phyloP scores from a whole-genome alignment of 2,888 invertebrate genomes.

The Cinara cedri region DNA sequence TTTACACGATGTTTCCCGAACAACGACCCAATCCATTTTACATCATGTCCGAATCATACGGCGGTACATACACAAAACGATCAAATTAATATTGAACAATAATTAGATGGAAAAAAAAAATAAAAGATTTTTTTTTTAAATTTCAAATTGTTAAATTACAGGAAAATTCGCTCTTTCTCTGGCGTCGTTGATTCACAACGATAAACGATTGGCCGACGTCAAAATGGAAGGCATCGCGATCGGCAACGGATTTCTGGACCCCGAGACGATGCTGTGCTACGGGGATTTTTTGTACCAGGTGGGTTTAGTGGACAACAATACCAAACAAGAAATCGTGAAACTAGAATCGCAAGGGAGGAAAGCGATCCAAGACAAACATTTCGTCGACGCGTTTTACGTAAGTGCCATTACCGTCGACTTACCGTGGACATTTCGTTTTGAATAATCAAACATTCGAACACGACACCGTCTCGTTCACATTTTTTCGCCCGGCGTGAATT shows the following conservation, averaged over 20 bases:
- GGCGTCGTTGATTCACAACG: slow-evolving; percentile 73
- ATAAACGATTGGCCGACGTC: slow-evolving; percentile 53
- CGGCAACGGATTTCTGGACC: slow-evolving; percentile 83
- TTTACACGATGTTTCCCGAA: slow-evolving; percentile 67
- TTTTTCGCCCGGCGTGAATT: too few relatives aligned
- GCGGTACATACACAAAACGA: slow-evolving; percentile 66
- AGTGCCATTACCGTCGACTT: slow-evolving; percentile 24
- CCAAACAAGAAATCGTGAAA: slow-evolving; percentile 68
- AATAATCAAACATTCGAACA: too few relatives aligned
- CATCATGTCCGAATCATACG: slow-evolving; percentile 88
- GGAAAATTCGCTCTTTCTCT: slow-evolving; percentile 75
- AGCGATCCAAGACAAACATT: slow-evolving; percentile 66
- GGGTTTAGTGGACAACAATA: slow-evolving; percentile 67
- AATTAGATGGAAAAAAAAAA: not conserved
- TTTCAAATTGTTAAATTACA: slow-evolving; percentile 35
- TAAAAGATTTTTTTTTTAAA: not conserved
- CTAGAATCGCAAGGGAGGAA: slow-evolving; percentile 69
- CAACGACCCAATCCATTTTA: slow-evolving; percentile 77
- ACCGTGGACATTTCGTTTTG: too few relatives aligned
- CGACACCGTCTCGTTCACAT: too few relatives aligned
- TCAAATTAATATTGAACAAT: not conserved
- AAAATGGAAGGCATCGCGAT: slow-evolving; percentile 69
- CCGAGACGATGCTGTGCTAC: slow-evolving; percentile 77
- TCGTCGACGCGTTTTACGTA: slow-evolving; percentile 58
- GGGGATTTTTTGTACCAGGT: slow-evolving; percentile 80